phyloP scores from a whole-genome alignment of 2,113 vertebrate genomes.

The Sinocyclocheilus anophthalmus region DNA sequence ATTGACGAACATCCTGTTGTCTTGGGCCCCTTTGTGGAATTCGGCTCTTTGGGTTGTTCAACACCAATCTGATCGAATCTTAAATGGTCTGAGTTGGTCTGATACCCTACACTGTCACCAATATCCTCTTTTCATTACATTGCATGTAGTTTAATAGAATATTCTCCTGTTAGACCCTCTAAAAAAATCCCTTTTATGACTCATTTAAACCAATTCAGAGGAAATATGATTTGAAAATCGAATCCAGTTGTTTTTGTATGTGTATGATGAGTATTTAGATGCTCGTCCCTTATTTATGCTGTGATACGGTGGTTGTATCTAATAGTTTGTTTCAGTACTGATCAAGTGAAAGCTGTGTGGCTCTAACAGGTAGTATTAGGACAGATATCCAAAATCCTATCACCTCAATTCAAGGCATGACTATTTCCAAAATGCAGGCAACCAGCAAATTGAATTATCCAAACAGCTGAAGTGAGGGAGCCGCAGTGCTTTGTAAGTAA shows the following conservation, averaged over 20 bases:
- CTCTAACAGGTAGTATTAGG: conserved; percentile 5
- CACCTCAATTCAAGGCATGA: conserved; percentile 10
- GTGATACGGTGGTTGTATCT: neutral
- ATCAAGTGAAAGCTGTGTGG: conserved; percentile 13
- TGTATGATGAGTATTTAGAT: neutral
- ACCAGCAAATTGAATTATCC: conserved; percentile 35
- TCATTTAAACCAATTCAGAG: neutral
- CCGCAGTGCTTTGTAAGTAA: conserved; percentile 11
- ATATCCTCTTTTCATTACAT: neutral
- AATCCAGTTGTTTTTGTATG: neutral
- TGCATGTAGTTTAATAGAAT: neutral
- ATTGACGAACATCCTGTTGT: no score
- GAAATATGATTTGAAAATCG: neutral
- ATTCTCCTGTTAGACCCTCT: neutral
- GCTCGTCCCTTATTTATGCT: neutral
- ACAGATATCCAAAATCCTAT: conserved; percentile 24
- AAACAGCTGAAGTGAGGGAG: conserved; percentile 15
- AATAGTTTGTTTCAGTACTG: neutral
- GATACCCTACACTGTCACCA: neutral
- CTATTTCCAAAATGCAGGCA: conserved; percentile 44
- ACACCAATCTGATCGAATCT: no score
- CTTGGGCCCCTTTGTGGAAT: no score
- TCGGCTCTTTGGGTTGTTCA: no score
- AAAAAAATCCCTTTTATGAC: neutral
- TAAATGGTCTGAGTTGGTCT: no score